Conservation (phyloP, 2,797 vertebrate genomes). For the Coccyzus lansbergi region DNA sequence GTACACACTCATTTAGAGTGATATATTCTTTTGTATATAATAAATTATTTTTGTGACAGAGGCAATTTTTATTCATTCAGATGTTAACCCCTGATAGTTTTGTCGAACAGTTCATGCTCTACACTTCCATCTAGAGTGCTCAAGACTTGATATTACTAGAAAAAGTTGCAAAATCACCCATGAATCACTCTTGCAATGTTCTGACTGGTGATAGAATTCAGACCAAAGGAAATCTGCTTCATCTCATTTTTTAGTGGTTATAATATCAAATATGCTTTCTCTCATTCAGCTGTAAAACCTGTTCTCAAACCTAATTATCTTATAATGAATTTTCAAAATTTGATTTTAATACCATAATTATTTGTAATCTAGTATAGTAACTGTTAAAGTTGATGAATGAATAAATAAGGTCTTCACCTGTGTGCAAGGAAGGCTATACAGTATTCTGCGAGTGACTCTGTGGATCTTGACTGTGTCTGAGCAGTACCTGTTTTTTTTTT, state of each 20-base stretch:
- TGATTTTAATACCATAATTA: accelerated
- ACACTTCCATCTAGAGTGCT: background rate
- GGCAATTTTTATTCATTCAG: background rate
- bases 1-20: background rate
- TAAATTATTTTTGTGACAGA: background rate
- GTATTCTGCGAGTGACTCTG: background rate
- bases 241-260: background rate
- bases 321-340: background rate
- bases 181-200: background rate
- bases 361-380: background rate
- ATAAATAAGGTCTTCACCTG: background rate
- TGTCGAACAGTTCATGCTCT: background rate
- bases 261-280: background rate
- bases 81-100: background rate
- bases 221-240: background rate
- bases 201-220: background rate
- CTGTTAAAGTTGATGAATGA: background rate
- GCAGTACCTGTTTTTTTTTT: background rate
- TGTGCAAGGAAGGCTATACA: background rate
- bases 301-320: background rate
- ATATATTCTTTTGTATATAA: background rate
- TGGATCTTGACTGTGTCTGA: background rate
- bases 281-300: background rate
- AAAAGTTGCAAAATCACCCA: background rate
- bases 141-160: background rate